A percentile compares a stretch with the other conserved stretches of the same genome.
Evolutionary conservation across 1,140 invertebrate genomes (phyloP).

Genomic region (Theocolax elegans): DNA sequence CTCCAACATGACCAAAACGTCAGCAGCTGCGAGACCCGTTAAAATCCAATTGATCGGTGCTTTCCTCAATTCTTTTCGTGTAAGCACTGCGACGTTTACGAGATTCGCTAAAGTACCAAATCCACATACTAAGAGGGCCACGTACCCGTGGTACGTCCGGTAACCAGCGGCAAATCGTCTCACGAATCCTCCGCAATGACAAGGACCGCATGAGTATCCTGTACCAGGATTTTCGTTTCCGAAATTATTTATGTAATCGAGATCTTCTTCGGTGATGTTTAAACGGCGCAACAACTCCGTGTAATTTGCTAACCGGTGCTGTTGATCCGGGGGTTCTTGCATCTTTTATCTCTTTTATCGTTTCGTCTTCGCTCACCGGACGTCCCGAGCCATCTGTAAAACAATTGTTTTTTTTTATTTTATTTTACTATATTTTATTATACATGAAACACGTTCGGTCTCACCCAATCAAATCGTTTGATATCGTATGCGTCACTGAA

Average conservation of each 20-base stretch:
- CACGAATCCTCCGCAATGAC: slow-evolving; percentile 45
- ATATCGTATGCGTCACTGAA: no score
- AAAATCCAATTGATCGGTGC: slow-evolving; percentile 88
- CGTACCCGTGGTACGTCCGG: slow-evolving; percentile 72
- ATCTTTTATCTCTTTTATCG: not conserved
- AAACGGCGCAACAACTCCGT: slow-evolving; percentile 45
- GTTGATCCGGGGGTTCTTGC: not conserved
- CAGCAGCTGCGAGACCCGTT: slow-evolving; percentile 82
- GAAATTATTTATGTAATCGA: slow-evolving; percentile 52
- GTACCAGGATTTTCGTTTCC: not conserved
- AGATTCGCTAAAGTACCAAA: slow-evolving; percentile 91
- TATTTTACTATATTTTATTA: no score
- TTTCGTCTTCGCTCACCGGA: not conserved
- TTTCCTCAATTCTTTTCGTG: slow-evolving; percentile 81
- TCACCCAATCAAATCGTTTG: no score
- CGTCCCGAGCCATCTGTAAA: slow-evolving; percentile 24
- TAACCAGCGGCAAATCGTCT: slow-evolving; percentile 47
- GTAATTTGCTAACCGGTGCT: slow-evolving; percentile 32
- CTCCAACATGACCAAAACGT: slow-evolving; percentile 88
- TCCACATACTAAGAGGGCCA: slow-evolving; percentile 80
- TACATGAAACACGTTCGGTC: no score
- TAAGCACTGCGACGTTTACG: slow-evolving; percentile 89
- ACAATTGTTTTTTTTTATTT: no score
- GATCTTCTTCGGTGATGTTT: slow-evolving; percentile 57
- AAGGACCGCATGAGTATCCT: slow-evolving; percentile 14